Percentiles rank a stretch among this genome's conserved stretches.
Evolutionary conservation across 2,888 invertebrate genomes (phyloP).

Genomic region (Stenolophus ochropezus): DNA sequence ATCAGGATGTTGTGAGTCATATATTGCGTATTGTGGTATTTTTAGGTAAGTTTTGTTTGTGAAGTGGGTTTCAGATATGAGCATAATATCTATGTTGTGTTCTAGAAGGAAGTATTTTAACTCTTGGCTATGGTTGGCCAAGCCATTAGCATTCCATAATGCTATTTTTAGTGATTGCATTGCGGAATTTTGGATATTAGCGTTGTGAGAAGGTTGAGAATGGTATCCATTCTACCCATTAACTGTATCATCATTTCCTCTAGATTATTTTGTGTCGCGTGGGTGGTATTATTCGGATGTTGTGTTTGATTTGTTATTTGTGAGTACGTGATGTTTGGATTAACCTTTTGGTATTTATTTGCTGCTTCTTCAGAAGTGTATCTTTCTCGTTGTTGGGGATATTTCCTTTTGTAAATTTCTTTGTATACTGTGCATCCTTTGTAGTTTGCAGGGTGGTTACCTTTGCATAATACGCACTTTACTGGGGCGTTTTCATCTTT

Average conservation of each 20-base stretch:
- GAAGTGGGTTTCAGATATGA: constrained; percentile 26
- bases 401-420: constrained; percentile 40
- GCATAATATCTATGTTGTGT: not conserved
- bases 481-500: constrained; percentile 47
- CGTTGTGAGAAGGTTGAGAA: constrained; percentile 23
- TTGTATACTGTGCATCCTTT: constrained; percentile 46
- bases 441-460: constrained; percentile 55
- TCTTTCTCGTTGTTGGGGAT: constrained; percentile 33
- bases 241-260: constrained; percentile 44
- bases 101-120: not conserved
- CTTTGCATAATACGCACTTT: constrained; percentile 45
- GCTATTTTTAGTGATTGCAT: too few species aligned
- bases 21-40: constrained; percentile 18
- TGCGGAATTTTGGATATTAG: too few species aligned
- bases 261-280: constrained; percentile 23
- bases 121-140: not conserved
- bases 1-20: not conserved
- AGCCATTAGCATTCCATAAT: constrained; percentile 45
- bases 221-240: constrained; percentile 42
- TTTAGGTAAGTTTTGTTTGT: constrained; percentile 17
- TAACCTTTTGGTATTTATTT: too few species aligned
- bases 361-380: constrained; percentile 7
- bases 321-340: constrained; percentile 17
- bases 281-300: not conserved
- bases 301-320: constrained; percentile 11